phyloP scores from a whole-genome alignment of 2,888 invertebrate species.

The Agrochola circellaris region DNA sequence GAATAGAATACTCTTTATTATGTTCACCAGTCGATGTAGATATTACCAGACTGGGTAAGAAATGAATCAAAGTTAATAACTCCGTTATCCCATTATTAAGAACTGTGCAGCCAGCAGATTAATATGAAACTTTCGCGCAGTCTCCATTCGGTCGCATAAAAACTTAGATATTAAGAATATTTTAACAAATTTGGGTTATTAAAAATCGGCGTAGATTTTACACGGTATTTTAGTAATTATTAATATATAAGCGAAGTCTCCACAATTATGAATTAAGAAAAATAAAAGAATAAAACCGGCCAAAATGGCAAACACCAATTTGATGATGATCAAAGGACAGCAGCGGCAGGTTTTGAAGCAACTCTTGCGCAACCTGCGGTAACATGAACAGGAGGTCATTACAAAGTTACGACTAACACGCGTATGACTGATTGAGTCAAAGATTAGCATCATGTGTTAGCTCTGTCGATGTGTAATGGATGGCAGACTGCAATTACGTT shows the following conservation, averaged over 20 bases:
- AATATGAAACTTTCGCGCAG: neutral
- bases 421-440: slow-evolving; percentile 44
- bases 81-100: neutral
- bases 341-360: slow-evolving; percentile 12
- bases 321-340: slow-evolving; percentile 3
- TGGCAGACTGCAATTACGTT: slow-evolving; percentile 2
- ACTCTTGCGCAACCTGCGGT: slow-evolving; percentile 41
- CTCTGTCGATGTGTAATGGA: slow-evolving; percentile 30
- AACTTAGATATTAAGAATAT: neutral
- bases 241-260: neutral
- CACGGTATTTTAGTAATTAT: too few relatives aligned
- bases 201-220: too few relatives aligned
- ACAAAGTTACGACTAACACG: slow-evolving; percentile 31
- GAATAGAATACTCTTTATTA: neutral
- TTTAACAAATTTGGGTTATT: neutral
- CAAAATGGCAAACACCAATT: slow-evolving; percentile 1
- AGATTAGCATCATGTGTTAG: slow-evolving; percentile 38
- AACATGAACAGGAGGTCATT: slow-evolving; percentile 4
- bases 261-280: neutral
- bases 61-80: neutral
- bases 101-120: neutral
- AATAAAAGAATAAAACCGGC: slow-evolving; percentile 46
- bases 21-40: neutral
- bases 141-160: neutral
- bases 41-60: neutral